A percentile compares a stretch with the other conserved stretches of the same genome.
Conservation (phyloP, 1,140 invertebrate genomes). For the Stratiolaelaps scimitus region DNA sequence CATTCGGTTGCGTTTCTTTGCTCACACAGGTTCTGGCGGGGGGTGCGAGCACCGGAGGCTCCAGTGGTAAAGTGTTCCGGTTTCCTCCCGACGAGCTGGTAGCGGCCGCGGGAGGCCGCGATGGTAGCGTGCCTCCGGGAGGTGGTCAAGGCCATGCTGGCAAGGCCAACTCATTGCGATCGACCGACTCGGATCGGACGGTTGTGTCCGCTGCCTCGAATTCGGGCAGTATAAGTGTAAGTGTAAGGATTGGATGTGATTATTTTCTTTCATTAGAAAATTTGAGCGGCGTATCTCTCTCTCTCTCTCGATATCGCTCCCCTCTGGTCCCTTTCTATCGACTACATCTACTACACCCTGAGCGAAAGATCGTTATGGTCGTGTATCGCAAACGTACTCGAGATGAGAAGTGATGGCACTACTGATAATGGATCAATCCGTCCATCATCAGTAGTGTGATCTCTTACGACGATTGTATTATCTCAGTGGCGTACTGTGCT, state of each 20-base stretch:
- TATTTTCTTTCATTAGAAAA: neutral
- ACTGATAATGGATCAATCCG: too few relatives aligned
- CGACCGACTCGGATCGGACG: slow-evolving; percentile 70
- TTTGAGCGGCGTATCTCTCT: neutral
- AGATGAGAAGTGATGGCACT: too few relatives aligned
- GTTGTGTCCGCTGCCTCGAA: slow-evolving; percentile 52
- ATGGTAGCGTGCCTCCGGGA: slow-evolving; percentile 32
- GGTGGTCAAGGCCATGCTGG: slow-evolving; percentile 34
- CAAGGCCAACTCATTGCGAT: slow-evolving; percentile 56
- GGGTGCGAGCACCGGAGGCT: slow-evolving; percentile 37
- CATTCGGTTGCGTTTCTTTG: too few relatives aligned
- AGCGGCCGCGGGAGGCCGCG: slow-evolving; percentile 17
- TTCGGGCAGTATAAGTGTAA: slow-evolving; percentile 51
- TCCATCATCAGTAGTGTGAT: too few relatives aligned
- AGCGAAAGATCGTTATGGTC: too few relatives aligned
- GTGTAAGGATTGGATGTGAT: neutral
- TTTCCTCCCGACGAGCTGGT: slow-evolving; percentile 56
- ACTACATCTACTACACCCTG: too few relatives aligned
- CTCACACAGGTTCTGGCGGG: too few relatives aligned
- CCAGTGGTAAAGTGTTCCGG: slow-evolving; percentile 56
- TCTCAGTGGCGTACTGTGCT: neutral
- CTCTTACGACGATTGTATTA: too few relatives aligned
- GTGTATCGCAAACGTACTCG: too few relatives aligned
- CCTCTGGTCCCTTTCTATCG: too few relatives aligned
- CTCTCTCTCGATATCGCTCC: neutral